A percentile compares a stretch with the other conserved stretches of the same genome.
Conservation (phyloP, 2,113 vertebrate genomes). For the Helogale parvula region DNA sequence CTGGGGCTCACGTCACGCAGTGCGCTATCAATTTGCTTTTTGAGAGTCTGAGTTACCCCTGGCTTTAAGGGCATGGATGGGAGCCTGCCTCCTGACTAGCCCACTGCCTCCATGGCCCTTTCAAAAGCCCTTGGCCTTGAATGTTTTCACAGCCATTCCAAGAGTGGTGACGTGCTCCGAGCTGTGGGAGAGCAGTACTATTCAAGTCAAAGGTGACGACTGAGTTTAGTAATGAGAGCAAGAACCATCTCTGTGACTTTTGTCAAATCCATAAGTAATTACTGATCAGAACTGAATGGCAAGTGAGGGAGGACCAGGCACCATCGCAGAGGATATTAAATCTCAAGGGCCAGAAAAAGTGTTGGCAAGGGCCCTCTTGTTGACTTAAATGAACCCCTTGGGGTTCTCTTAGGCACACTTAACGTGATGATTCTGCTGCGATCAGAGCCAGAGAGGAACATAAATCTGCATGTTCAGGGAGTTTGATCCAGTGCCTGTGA, state of each 20-base stretch:
- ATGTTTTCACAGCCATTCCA: neutral
- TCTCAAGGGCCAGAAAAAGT: neutral
- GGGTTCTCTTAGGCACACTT: neutral
- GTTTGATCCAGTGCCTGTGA: neutral
- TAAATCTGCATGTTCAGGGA: neutral
- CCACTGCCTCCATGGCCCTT: neutral
- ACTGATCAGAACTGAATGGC: constrained; percentile 27
- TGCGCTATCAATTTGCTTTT: neutral
- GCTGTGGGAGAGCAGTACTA: neutral
- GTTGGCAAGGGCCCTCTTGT: neutral
- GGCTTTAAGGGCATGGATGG: neutral
- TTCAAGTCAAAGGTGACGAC: neutral
- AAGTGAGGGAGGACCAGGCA: neutral
- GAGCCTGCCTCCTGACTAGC: neutral
- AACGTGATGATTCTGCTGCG: neutral
- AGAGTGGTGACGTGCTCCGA: neutral
- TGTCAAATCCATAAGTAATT: constrained; percentile 21
- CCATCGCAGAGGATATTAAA: neutral
- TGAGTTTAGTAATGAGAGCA: constrained; percentile 4
- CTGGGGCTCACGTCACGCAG: neutral
- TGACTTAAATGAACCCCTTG: neutral
- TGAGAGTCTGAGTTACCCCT: neutral
- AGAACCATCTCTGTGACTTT: constrained; percentile 2
- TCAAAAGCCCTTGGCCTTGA: neutral
- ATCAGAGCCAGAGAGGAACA: neutral